Percentiles rank a stretch among this genome's conserved stretches.
Evolutionary conservation across 2,113 vertebrate genomes (phyloP).

Genomic region (Pteruthius melanotis): DNA sequence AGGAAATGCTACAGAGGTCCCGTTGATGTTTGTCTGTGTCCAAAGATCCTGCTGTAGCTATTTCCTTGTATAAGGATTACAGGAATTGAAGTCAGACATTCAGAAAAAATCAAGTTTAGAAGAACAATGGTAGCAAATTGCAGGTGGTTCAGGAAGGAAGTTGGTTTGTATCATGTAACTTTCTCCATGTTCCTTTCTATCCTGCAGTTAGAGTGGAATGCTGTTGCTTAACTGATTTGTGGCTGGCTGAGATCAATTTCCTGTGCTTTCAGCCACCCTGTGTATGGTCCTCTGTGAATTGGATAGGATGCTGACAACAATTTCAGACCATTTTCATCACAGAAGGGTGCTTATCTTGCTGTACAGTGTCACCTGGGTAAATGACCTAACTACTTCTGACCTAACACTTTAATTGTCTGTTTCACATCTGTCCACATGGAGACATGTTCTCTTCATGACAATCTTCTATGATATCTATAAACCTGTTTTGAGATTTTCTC

Average conservation of each 20-base stretch:
- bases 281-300: not conserved
- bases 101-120: not conserved
- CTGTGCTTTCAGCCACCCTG: not conserved
- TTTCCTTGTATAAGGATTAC: not conserved
- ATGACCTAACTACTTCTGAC: not conserved
- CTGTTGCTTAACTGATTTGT: accelerated
- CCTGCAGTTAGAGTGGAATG: not conserved
- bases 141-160: not conserved
- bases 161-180: not conserved
- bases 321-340: not conserved
- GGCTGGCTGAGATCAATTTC: not conserved
- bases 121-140: not conserved
- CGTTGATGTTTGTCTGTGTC: not conserved
- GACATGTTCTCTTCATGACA: not conserved
- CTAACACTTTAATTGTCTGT: not conserved
- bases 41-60: not conserved
- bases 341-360: not conserved
- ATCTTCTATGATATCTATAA: not conserved
- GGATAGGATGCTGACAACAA: not conserved
- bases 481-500: not conserved
- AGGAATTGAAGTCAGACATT: not conserved
- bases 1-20: not conserved
- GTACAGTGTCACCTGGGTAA: not conserved
- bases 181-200: not conserved
- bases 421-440: not conserved